Conservation (phyloP, 2,888 invertebrate genomes). For the Heliconius ismenius region DNA sequence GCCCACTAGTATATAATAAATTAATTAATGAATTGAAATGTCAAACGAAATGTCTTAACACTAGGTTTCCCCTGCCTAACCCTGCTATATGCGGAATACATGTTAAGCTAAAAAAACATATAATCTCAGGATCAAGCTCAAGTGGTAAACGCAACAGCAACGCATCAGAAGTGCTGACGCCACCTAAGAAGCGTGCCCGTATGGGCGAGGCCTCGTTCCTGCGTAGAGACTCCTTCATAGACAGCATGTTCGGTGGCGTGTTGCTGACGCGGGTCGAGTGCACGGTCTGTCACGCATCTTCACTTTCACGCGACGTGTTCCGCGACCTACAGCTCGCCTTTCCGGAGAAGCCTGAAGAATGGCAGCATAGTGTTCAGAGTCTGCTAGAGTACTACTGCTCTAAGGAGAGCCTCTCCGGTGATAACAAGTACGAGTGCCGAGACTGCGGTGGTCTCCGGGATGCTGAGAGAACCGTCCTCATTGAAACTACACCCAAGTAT, state of each 20-base stretch:
- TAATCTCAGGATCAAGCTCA: conserved; percentile 56
- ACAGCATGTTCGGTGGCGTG: conserved; percentile 89
- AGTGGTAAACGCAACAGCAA: conserved; percentile 52
- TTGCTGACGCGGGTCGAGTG: conserved; percentile 88
- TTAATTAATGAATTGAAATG: no score
- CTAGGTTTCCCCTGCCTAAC: no score
- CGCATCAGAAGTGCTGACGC: conserved; percentile 46
- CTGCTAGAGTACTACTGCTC: conserved; percentile 89
- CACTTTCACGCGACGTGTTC: conserved; percentile 89
- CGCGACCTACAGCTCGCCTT: conserved; percentile 90
- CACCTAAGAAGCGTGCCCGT: conserved; percentile 60
- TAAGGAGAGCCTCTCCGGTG: conserved; percentile 89
- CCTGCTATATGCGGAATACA: no score
- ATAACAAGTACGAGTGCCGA: conserved; percentile 91
- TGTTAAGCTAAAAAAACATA: not conserved
- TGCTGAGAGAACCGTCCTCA: conserved; percentile 83
- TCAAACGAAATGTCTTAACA: no score
- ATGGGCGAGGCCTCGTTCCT: conserved; percentile 52
- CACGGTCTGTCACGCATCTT: conserved; percentile 86
- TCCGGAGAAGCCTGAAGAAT: conserved; percentile 79
- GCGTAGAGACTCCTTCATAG: conserved; percentile 74
- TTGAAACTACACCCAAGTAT: conserved; percentile 88
- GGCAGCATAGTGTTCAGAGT: conserved; percentile 86
- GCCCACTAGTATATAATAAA: no score
- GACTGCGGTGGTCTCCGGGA: conserved; percentile 88